Evolutionary conservation across 2,113 vertebrate genomes (phyloP).

Genomic region (Rhagologus leucostigma): DNA sequence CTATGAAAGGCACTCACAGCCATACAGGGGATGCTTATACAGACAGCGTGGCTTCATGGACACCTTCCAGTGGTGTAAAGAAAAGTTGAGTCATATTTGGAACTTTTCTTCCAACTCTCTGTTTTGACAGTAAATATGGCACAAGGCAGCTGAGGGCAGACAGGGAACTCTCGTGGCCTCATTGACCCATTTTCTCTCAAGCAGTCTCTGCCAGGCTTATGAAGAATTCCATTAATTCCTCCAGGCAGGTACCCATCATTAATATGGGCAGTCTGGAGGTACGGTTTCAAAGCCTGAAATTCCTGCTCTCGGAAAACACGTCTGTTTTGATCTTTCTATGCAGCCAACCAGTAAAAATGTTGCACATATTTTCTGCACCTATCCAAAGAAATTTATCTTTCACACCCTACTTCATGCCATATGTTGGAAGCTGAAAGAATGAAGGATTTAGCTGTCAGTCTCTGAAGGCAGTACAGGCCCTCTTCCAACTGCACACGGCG

Average conservation of each 20-base stretch:
- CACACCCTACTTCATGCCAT: constrained; percentile 69
- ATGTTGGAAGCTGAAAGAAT: constrained; percentile 64
- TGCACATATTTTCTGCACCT: constrained; percentile 64
- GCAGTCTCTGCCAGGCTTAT: neutral
- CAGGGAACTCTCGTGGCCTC: neutral
- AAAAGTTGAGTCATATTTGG: neutral
- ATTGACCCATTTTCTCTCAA: neutral
- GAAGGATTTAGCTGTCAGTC: constrained; percentile 72
- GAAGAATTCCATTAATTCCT: neutral
- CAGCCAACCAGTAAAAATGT: constrained; percentile 48
- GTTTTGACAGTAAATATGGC: neutral
- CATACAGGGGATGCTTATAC: neutral
- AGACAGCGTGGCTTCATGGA: neutral
- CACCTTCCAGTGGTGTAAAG: neutral
- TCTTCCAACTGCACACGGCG: constrained; percentile 39
- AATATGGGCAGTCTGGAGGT: neutral
- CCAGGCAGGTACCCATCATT: neutral
- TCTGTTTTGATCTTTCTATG: constrained; percentile 47
- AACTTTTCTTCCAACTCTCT: neutral
- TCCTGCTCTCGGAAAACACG: constrained; percentile 37
- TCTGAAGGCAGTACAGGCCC: constrained; percentile 61
- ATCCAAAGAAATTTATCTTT: constrained; percentile 71
- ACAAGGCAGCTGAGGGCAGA: neutral
- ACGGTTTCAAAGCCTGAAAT: neutral
- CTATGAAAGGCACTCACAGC: neutral